Base-by-base conservation (phyloP, 2,888 invertebrate genomes). In the Drosophila mettleri region DNA sequence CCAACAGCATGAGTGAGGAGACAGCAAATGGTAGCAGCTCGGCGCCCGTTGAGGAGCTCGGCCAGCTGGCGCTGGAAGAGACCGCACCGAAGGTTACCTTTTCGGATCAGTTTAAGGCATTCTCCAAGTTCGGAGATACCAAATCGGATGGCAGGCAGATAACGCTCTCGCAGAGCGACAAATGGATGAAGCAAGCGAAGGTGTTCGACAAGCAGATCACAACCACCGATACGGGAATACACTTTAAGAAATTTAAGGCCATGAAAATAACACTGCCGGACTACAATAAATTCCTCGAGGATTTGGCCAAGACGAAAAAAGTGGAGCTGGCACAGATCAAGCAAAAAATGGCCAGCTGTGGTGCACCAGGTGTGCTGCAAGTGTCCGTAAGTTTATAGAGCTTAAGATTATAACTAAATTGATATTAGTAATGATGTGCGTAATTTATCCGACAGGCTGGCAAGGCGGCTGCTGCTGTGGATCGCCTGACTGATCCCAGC, bases 141-240 rank as follows among this genome's bases (percentile, higher is more conserved):
- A 97, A 97, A 91, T 95, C 96, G 16, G 97, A 97, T 89, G 97
- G 97, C 51, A 97, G 96, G 91, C 93, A 94, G 43, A 96, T 98
- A 72, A 97, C 97, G 0, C 93, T 98, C n/a, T 96, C 96, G 10
- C 97, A 98, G 92, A 96, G 96, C 89, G 98, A 98, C 92, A 98
- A 97, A 92, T 98, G 98, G 98, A 96, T 98, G 95, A 97, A 97
- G 89, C 98, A 98, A 90, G 97, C 97, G 0, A 96, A 95, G 86
- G 95, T 95, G 9, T 96, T 97, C 78, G 97, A 94, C 77, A 97
- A 97, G 93, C 96, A 96, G 89, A 95, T 97, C 72, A 96, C 96
- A 0, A 97, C 98, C 16, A 97, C 97, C 3, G 98, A 98, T 90
- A 98, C 97, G 0, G 97, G 96, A 45, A 97, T 98, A 73, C 95